Evolutionary conservation across 2,888 invertebrate genomes (phyloP).

Genomic region (Phalera bucephala): DNA sequence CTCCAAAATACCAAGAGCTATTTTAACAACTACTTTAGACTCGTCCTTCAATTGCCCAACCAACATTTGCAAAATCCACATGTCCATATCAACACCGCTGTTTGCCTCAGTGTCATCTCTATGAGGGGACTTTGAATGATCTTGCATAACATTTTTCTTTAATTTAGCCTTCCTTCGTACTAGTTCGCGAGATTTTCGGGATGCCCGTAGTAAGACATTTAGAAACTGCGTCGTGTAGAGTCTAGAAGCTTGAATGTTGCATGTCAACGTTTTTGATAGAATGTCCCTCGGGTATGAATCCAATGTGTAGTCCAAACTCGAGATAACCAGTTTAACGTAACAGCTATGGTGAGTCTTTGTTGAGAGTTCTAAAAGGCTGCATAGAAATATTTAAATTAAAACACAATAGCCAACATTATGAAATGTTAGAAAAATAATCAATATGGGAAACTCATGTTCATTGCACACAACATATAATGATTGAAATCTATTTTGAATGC

Average conservation of each 20-base stretch:
- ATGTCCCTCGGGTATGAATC: slow-evolving; percentile 88
- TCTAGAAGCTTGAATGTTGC: slow-evolving; percentile 80
- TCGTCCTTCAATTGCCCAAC: slow-evolving; percentile 93
- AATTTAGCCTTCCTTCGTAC: slow-evolving; percentile 68
- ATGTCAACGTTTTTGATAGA: slow-evolving; percentile 82
- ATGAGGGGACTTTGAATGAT: slow-evolving; percentile 49
- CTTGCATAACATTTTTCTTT: slow-evolving; percentile 59
- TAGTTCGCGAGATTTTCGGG: slow-evolving; percentile 71
- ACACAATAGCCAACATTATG: not conserved
- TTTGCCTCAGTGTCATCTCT: slow-evolving; percentile 47
- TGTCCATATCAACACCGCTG: slow-evolving; percentile 85
- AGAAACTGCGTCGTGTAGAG: slow-evolving; percentile 96
- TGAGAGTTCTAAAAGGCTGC: slow-evolving; percentile 90
- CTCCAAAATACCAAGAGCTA: slow-evolving; percentile 92
- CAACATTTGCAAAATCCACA: slow-evolving; percentile 94
- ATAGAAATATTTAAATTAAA: slow-evolving; percentile 18
- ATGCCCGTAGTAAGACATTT: slow-evolving; percentile 91
- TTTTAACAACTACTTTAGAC: slow-evolving; percentile 89
- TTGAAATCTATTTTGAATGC: too few relatives aligned
- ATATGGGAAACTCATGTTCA: too few relatives aligned
- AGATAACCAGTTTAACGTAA: slow-evolving; percentile 96
- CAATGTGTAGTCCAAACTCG: slow-evolving; percentile 93
- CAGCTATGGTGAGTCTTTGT: slow-evolving; percentile 93
- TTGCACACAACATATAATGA: too few relatives aligned
- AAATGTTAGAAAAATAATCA: not conserved